Base-by-base conservation (phyloP, 2,113 vertebrate genomes). In the Dascyllus trimaculatus region DNA sequence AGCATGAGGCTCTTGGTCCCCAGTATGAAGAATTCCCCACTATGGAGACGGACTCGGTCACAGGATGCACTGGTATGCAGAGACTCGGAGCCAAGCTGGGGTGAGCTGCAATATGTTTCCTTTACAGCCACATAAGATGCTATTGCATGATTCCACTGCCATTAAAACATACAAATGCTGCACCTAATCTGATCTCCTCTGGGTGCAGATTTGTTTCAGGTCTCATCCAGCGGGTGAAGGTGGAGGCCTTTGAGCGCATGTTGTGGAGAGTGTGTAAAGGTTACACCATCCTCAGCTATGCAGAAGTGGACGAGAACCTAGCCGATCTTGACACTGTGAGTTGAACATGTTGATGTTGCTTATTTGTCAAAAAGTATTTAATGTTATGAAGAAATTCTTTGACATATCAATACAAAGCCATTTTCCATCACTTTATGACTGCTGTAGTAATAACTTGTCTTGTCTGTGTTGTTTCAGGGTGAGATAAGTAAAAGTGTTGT, bases 241-340 rank as follows among this genome's bases (percentile, higher is more conserved):
- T 98, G 2, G 96, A 98, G 86, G 96, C 98, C 0, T 99, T 99
- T 84, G 97, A 99, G 82, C 97, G 96, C 61, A 99, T 99, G 96
- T 78, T 99, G 68, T 99, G 98, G 98, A 89, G 98, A 61, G 97
- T 94, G 46, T 99, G 98, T 80, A 99, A 97, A 81, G 97, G 98
- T 35, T 98, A 97, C 80, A 98, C 97, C 48, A 98, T 99, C 32
- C 93, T 99, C 72, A 98, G 97, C 8, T 98, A 97, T 0, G 93
- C 96, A 0, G 97, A 98, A 40, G 63, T 99, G 87, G 96, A 97
- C 0, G 94, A 97, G 32, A 92, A 85, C 80, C 94, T 99, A 0
- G 92, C 96, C 22, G 97, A 99, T 76, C 95, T 97, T 0, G 96
- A 99, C 78, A 98, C 97, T 0, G 98, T 99, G 88, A 96, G 97